A percentile compares a stretch with the other conserved stretches of the same genome.
phyloP scores from a whole-genome alignment of 2,113 vertebrate species.

The Daubentonia madagascariensis region DNA sequence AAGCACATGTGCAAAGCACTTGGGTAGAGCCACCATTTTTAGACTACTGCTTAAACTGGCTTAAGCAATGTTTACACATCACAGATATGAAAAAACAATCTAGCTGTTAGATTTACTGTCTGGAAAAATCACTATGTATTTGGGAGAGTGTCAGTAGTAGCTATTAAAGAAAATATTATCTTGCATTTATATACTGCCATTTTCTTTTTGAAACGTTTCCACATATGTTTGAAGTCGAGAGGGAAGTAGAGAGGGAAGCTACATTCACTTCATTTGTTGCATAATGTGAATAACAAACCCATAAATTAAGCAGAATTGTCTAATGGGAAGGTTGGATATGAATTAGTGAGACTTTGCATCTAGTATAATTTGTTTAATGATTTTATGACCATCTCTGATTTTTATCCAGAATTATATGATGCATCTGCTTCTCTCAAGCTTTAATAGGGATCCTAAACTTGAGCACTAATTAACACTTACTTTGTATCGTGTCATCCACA shows the following conservation, averaged over 20 bases:
- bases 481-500: not conserved
- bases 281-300: not conserved
- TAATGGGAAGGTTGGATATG: not conserved
- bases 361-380: not conserved
- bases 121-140: not conserved
- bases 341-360: not conserved
- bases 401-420: slow-evolving; percentile 15
- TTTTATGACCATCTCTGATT: not conserved
- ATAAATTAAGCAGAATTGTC: not conserved
- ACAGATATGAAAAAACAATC: not conserved
- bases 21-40: not conserved
- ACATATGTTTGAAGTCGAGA: not conserved
- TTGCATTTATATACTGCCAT: not conserved
- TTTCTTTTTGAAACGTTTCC: not conserved
- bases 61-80: not conserved
- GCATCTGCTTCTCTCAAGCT: not conserved
- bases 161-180: slow-evolving; percentile 12
- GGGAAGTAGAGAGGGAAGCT: not conserved
- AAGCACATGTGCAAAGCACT: not conserved
- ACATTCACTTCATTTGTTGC: not conserved
- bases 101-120: not conserved
- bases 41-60: not conserved
- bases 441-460: not conserved
- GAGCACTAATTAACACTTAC: not conserved
- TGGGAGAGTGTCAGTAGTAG: not conserved